phyloP scores from a whole-genome alignment of 2,888 invertebrate genomes.

The Lochmaea capreae region DNA sequence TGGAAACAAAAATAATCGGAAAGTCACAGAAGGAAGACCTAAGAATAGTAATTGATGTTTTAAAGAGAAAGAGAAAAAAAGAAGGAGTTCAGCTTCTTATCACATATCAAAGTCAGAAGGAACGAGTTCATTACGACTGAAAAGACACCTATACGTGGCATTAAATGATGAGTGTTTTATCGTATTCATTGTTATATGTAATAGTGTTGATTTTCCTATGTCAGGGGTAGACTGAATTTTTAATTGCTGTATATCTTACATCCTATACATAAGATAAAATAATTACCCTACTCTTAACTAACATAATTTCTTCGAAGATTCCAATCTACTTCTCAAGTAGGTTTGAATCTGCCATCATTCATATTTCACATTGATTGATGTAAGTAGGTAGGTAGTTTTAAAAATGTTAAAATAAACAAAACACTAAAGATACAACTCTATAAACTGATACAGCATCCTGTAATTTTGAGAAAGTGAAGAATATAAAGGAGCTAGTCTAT shows the following conservation, averaged over 20 bases:
- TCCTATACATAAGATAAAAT: neutral
- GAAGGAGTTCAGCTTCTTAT: too few relatives aligned
- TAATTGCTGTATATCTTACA: neutral
- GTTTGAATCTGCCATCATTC: neutral
- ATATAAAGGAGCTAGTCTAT: conserved; percentile 13
- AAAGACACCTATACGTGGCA: too few relatives aligned
- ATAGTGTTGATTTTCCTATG: too few relatives aligned
- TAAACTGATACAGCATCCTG: conserved; percentile 18
- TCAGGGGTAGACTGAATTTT: neutral
- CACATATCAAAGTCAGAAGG: too few relatives aligned
- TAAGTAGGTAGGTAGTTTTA: conserved; percentile 7
- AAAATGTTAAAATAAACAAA: conserved; percentile 11
- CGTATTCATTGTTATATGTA: too few relatives aligned
- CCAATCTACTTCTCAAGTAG: neutral
- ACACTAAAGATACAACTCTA: neutral
- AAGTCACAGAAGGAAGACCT: too few relatives aligned
- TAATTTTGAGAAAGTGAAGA: neutral
- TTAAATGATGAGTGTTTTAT: too few relatives aligned
- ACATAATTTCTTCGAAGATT: neutral
- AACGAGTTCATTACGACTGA: too few relatives aligned
- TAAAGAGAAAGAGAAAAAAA: too few relatives aligned
- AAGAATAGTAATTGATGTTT: too few relatives aligned
- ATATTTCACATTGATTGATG: conserved; percentile 10
- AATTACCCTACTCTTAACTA: conserved; percentile 5
- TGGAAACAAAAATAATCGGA: too few relatives aligned